These are phyloP conservation scores for Halictus rubicundus DNA, from an alignment of 1,140 invertebrate species.

Conservation along the genomic window DNA sequence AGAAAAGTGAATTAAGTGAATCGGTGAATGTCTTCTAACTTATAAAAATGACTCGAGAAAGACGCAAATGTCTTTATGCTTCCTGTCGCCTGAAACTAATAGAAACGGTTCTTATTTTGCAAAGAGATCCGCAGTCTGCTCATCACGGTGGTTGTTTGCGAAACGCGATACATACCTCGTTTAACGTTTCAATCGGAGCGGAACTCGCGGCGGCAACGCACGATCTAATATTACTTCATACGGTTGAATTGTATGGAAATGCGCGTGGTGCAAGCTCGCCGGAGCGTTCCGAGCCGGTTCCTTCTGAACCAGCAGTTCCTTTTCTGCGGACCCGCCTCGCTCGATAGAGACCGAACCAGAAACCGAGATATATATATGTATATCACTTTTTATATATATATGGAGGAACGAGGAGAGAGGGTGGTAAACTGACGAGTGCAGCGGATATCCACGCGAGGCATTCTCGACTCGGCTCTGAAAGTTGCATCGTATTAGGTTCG, in stretches of 20 bases:
- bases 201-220: neutral
- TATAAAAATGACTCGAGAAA: too few relatives aligned
- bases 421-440: too few relatives aligned
- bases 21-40: too few relatives aligned
- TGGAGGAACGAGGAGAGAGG: too few relatives aligned
- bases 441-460: neutral
- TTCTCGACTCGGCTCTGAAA: neutral
- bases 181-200: neutral
- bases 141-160: too few relatives aligned
- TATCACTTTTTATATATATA: too few relatives aligned
- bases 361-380: too few relatives aligned
- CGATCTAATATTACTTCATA: constrained; percentile 1
- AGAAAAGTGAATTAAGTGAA: too few relatives aligned
- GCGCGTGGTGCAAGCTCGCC: neutral
- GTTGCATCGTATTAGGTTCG: constrained; percentile 32
- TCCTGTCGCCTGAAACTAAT: too few relatives aligned
- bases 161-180: neutral
- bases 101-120: too few relatives aligned
- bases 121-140: too few relatives aligned
- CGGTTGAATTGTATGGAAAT: constrained; percentile 9
- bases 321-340: neutral
- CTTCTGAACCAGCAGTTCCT: neutral
- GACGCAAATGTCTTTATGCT: too few relatives aligned
- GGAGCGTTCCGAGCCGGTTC: neutral
- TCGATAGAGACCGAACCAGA: neutral